Evolutionary conservation across 1,140 invertebrate genomes (phyloP), one percentile per base, ranked within the genome.

Genomic region (Lepidurus apus): DNA sequence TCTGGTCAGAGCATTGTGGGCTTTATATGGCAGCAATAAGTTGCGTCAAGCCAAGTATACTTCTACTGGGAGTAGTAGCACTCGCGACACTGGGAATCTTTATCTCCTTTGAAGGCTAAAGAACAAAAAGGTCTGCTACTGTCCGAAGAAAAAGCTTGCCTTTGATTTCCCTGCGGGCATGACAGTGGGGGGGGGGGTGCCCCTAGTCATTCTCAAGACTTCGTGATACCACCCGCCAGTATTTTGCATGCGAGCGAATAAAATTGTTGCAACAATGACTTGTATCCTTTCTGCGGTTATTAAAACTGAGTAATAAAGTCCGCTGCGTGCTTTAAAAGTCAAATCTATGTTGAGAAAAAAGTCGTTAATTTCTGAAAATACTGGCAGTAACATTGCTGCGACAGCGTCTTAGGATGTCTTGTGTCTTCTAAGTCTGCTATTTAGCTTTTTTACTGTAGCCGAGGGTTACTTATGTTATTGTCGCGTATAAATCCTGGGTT

Each of bases 11-110:
- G 21, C 17, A 65, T 21, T 65, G 34, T 34, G 21, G 53, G 21
- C 53, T 65, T 65, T 65, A 21, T 65, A 21, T 65, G 53, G 53
- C 53, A 65, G 53, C 21, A 65, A 65, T 65, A 65, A 65, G 53
- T 65, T 21, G 1, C 53, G 53, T 17, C 53, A 65, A 65, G 53
- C 53, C 53, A 21, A 21, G 17, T n/a, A 65, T n/a, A 65, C 13
- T 65, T 34, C 34, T 34, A 34, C 53, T 4, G 53, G 17, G 8
- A 7, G 21, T 21, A 65, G 53, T 11, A 65, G 53, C 45, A 47
- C 17, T 10, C 1, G 45, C 53, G 17, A 65, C 21, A 65, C 17
- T 21, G 21, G 53, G 21, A 65, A 65, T 13, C 53, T 65, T 34
- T 9, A 65, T 65, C 9, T n/a, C 13, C 53, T 65, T 65, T 65